These are phyloP conservation scores for Puma concolor DNA, from an alignment of 2,113 vertebrate genomes.

Conservation along the genomic window DNA sequence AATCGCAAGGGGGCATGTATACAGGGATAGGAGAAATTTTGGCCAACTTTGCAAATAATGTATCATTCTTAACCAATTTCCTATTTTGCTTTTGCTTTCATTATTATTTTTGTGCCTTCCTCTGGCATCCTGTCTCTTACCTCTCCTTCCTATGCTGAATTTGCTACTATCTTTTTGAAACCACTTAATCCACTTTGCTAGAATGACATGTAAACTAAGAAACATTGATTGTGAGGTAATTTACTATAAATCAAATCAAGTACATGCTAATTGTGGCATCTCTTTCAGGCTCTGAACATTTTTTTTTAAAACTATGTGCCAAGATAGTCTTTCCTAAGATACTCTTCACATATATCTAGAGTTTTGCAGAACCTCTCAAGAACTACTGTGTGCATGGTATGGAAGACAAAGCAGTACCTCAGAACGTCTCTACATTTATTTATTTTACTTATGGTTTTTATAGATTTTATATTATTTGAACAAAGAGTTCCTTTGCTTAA, in stretches of 20 bases:
- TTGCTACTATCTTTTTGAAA: neutral
- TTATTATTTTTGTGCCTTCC: constrained; percentile 10
- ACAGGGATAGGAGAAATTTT: neutral
- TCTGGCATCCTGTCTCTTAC: neutral
- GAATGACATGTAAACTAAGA: neutral
- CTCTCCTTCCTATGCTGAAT: neutral
- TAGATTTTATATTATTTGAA: neutral
- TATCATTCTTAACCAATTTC: neutral
- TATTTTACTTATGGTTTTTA: neutral
- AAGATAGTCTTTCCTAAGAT: neutral
- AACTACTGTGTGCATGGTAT: neutral
- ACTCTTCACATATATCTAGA: neutral
- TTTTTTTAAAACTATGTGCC: neutral
- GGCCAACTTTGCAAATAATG: neutral
- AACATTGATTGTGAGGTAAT: neutral
- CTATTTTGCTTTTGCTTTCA: neutral
- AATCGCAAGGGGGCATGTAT: neutral
- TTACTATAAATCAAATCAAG: neutral
- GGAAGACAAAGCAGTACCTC: neutral
- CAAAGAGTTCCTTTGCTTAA: constrained; percentile 50
- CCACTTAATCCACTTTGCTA: neutral
- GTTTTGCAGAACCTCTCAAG: neutral
- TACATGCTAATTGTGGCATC: neutral
- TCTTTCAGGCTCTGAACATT: neutral
- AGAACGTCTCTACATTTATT: neutral